phyloP scores from a whole-genome alignment of 2,888 invertebrate species.

The Bombylius discolor region DNA sequence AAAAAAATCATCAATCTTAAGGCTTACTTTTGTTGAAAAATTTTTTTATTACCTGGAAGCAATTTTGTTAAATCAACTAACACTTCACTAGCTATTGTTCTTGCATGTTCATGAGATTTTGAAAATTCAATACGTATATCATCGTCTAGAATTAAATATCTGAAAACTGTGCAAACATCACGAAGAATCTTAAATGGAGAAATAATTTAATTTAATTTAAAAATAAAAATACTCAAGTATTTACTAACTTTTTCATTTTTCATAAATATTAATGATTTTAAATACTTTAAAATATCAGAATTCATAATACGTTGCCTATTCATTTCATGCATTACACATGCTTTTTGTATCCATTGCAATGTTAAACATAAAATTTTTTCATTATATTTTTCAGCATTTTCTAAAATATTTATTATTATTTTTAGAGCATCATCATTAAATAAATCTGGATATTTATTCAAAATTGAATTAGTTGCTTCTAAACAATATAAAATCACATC shows the following conservation, averaged over 20 bases:
- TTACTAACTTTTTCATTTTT: slow-evolving; percentile 25
- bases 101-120: slow-evolving; percentile 72
- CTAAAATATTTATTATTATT: slow-evolving; percentile 48
- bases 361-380: slow-evolving; percentile 42
- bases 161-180: slow-evolving; percentile 50
- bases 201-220: neutral
- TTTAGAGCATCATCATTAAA: slow-evolving; percentile 51
- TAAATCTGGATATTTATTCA: slow-evolving; percentile 67
- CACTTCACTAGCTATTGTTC: slow-evolving; percentile 54
- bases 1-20: no score
- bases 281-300: slow-evolving; percentile 46
- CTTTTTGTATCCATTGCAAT: slow-evolving; percentile 57
- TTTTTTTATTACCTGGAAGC: slow-evolving; percentile 45
- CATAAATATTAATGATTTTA: slow-evolving; percentile 42
- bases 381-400: slow-evolving; percentile 38
- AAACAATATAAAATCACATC: slow-evolving; percentile 22
- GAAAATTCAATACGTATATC: slow-evolving; percentile 81
- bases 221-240: neutral
- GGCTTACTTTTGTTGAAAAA: neutral
- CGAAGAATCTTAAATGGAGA: slow-evolving; percentile 36
- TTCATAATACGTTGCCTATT: slow-evolving; percentile 67
- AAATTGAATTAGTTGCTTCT: slow-evolving; percentile 27
- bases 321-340: slow-evolving; percentile 70
- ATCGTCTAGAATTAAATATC: slow-evolving; percentile 70
- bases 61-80: slow-evolving; percentile 52